Base-by-base conservation (phyloP, 2,113 vertebrate genomes). In the Oceanites oceanicus region DNA sequence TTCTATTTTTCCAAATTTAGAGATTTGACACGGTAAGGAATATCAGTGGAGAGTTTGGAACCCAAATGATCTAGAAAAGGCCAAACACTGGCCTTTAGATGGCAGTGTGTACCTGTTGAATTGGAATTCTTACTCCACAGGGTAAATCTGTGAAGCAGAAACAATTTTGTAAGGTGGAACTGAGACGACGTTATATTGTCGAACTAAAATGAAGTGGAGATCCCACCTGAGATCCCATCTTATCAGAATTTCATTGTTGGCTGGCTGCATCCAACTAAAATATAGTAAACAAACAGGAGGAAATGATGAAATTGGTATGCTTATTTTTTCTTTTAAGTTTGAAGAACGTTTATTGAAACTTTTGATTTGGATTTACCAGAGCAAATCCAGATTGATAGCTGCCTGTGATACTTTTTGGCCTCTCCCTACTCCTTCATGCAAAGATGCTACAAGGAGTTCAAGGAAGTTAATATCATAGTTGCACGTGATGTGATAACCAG, bases 71-170 rank as follows among this genome's bases (percentile, higher is more conserved):
- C 87, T 79, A 45, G 23, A 90, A 55, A 93, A 97, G 91, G 92
- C 93, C 61, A 74, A 95, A 93, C 25, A 73, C 53, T 96, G 96
- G 95, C 97, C 98, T 98, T 97, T 98, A 98, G 98, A 97, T 98
- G 98, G 98, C 98, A 98, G 97, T 98, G 90, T 98, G 94, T 96
- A 89, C 91, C 96, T 98, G 97, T 97, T 97, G 83, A 98, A 98
- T 92, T 73, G 72, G 77, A 96, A 68, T 82, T 68, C 32, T 90
- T 66, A 75, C 1, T 0, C 55, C 71, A 59, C 40, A 27, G 47
- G 56, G 76, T 66, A 81, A 85, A 86, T 90, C 53, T 32, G 15
- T n/a, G 70, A 68, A 78, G 80, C 49, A 45, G 55, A 90, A 96
- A 65, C 7, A 42, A 68, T 63, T 78, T 92, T 80, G 59, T 87